These are phyloP conservation scores for Schizopygopsis malacanthus DNA, from an alignment of 2,797 vertebrate genomes.

Conservation along the genomic window DNA sequence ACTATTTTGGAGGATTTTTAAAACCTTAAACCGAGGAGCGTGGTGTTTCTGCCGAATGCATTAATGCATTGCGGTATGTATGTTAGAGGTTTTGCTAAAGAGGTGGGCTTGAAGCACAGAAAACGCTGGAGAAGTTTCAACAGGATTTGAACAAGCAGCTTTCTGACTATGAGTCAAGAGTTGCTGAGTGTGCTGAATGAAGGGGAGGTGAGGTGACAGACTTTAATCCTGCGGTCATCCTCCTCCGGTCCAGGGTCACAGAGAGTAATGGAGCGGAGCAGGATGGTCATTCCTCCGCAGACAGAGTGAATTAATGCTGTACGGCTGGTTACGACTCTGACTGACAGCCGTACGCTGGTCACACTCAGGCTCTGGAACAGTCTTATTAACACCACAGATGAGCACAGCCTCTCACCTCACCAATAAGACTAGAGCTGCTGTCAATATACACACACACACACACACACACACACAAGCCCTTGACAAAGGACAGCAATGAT, in stretches of 20 bases:
- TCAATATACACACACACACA: slow-evolving; percentile 1
- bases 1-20: not conserved
- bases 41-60: not conserved
- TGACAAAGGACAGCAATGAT: slow-evolving; percentile 9
- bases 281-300: slow-evolving; percentile 49
- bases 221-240: slow-evolving; percentile 34
- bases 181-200: slow-evolving; percentile 38
- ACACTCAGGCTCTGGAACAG: slow-evolving; percentile 46
- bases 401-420: slow-evolving; percentile 23
- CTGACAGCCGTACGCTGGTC: slow-evolving; percentile 48
- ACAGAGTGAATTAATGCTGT: slow-evolving; percentile 54
- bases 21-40: not conserved
- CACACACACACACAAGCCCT: slow-evolving; percentile 1
- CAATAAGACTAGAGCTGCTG: not conserved
- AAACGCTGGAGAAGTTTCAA: not conserved
- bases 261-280: slow-evolving; percentile 58
- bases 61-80: not conserved
- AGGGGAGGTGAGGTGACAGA: slow-evolving; percentile 28
- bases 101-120: not conserved
- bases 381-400: slow-evolving; percentile 42
- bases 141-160: not conserved
- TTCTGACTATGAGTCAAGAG: slow-evolving; percentile 8
- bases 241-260: slow-evolving; percentile 43
- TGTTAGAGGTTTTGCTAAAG: not conserved
- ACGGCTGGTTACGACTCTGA: slow-evolving; percentile 55